Evolutionary conservation across 2,797 vertebrate genomes (phyloP).

Genomic region (Denticeps clupeoides): DNA sequence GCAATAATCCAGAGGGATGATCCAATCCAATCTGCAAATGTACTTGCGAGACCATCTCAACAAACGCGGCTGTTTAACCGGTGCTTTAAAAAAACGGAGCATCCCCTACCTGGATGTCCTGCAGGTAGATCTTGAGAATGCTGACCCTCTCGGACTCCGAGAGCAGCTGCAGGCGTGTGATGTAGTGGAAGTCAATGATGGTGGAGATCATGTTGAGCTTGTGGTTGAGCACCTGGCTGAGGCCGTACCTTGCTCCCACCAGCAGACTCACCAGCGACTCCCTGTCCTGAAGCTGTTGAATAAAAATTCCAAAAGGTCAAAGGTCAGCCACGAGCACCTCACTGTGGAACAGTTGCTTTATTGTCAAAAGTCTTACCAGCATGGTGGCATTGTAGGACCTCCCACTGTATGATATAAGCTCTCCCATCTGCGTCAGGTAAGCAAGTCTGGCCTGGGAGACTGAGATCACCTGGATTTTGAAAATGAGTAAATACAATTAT

Average conservation of each 20-base stretch:
- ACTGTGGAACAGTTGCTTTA: too few species aligned
- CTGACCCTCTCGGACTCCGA: constrained; percentile 89
- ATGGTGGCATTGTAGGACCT: constrained; percentile 87
- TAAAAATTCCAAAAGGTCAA: neutral
- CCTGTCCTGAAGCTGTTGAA: constrained; percentile 81
- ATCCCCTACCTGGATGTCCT: constrained; percentile 94
- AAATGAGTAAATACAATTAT: too few species aligned
- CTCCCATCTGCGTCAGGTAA: constrained; percentile 91
- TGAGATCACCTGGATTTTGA: constrained; percentile 62
- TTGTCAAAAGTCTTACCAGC: constrained; percentile 81
- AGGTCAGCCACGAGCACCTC: too few species aligned
- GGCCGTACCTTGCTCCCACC: constrained; percentile 87
- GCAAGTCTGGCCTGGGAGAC: constrained; percentile 79
- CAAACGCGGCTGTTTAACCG: neutral
- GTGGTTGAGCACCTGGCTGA: constrained; percentile 94
- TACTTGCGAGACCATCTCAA: constrained; percentile 3
- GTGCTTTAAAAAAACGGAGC: too few species aligned
- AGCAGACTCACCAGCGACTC: constrained; percentile 82
- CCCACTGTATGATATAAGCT: constrained; percentile 89
- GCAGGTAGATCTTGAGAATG: constrained; percentile 87
- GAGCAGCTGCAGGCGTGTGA: constrained; percentile 79
- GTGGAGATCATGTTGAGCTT: constrained; percentile 88
- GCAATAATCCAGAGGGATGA: too few species aligned
- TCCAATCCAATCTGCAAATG: too few species aligned
- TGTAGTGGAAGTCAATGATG: constrained; percentile 86